phyloP scores from a whole-genome alignment of 2,797 vertebrate species.

The Huso huso region DNA sequence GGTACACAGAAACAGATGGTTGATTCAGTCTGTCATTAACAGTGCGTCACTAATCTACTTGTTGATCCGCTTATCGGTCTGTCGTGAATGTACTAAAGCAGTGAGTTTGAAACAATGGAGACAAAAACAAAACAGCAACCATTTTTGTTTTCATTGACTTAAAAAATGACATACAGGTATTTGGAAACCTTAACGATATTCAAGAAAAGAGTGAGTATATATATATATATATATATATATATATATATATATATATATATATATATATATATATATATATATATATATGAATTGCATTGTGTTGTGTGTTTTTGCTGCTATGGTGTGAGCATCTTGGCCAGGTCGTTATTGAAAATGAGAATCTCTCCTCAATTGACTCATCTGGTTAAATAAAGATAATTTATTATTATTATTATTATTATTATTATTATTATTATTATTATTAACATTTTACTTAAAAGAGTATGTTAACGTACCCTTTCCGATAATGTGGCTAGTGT shows the following conservation, averaged over 20 bases:
- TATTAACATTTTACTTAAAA: no score
- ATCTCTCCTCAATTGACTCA: no score
- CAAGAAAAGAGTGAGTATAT: background rate
- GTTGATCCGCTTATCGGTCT: constrained; percentile 11
- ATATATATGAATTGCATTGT: no score
- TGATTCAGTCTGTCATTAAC: background rate
- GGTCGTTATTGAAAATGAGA: no score
- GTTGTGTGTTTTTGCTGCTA: no score
- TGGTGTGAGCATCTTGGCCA: no score
- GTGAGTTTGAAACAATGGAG: background rate
- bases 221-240: no score
- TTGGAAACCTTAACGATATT: background rate
- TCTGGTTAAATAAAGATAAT: no score
- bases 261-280: background rate
- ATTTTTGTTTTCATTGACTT: background rate
- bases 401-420: background rate
- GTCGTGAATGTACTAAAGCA: background rate
- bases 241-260: no score
- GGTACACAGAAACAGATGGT: background rate
- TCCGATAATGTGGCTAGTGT: no score
- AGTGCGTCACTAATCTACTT: constrained; percentile 10
- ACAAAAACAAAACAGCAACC: background rate
- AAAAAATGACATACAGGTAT: background rate
- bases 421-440: no score
- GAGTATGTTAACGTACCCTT: no score